Evolutionary conservation across 2,888 invertebrate genomes (phyloP).

Genomic region (Drosophila parthenogenetica): DNA sequence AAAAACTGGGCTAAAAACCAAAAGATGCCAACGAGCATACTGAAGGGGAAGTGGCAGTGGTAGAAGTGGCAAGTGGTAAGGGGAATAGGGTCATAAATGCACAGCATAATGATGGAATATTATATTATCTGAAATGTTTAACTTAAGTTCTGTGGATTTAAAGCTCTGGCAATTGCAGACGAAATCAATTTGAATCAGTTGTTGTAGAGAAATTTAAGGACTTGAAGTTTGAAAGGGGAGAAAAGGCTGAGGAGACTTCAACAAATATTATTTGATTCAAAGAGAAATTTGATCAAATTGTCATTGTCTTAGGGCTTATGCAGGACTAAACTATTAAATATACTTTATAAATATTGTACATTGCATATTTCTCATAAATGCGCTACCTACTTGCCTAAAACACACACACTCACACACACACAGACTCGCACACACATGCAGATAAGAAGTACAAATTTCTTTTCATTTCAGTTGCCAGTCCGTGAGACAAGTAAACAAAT

Average conservation of each 20-base stretch:
- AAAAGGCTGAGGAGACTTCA: no score
- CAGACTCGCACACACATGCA: neutral
- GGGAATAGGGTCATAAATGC: conserved; percentile 18
- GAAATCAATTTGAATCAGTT: neutral
- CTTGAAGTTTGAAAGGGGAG: no score
- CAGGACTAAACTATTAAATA: no score
- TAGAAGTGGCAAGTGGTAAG: neutral
- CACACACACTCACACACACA: neutral
- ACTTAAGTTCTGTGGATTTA: neutral
- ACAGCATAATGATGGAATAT: conserved; percentile 36
- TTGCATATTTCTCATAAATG: conserved; percentile 8
- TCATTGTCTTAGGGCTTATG: no score
- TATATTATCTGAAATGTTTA: conserved; percentile 14
- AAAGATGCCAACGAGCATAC: conserved; percentile 5
- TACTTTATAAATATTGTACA: conserved; percentile 5
- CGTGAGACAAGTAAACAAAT: conserved; percentile 34
- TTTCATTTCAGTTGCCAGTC: conserved; percentile 47
- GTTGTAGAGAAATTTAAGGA: neutral
- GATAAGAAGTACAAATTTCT: conserved; percentile 38
- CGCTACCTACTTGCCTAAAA: conserved; percentile 32
- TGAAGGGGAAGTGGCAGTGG: neutral
- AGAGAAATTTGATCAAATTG: no score
- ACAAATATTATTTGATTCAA: no score
- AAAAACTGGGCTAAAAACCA: conserved; percentile 36
- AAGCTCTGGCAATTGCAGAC: neutral